phyloP scores from a whole-genome alignment of 2,113 vertebrate species.

The Pholis gunnellus region DNA sequence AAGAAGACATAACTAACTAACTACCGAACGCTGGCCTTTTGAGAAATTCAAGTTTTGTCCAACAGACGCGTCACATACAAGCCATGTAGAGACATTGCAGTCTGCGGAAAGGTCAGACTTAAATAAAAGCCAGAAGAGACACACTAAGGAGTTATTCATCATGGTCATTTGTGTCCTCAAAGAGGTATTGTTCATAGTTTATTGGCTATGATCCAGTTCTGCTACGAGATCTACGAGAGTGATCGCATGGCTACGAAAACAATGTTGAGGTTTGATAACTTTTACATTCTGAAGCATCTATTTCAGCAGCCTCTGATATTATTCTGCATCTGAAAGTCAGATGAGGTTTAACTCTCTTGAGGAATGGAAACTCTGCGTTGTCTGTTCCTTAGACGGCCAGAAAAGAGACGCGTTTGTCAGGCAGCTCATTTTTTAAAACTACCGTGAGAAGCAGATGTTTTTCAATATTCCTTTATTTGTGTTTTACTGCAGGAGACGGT shows the following conservation, averaged over 20 bases:
- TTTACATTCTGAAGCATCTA: background rate
- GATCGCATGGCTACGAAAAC: background rate
- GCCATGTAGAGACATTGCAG: background rate
- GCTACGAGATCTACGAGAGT: background rate
- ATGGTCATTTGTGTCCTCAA: background rate
- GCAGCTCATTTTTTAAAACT: constrained; percentile 29
- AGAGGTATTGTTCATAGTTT: constrained; percentile 11
- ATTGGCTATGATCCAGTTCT: constrained; percentile 16
- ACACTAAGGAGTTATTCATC: constrained; percentile 15
- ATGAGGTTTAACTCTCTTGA: constrained; percentile 22
- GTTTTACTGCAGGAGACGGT: background rate
- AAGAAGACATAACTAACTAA: too few relatives aligned
- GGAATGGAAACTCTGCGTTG: constrained; percentile 9
- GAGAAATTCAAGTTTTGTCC: background rate
- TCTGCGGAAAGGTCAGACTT: background rate
- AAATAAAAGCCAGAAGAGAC: constrained; percentile 11
- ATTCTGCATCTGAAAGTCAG: constrained; percentile 39
- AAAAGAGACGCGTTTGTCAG: constrained; percentile 24
- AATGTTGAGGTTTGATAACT: background rate
- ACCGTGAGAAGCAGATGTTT: constrained; percentile 37
- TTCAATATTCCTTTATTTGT: constrained; percentile 24
- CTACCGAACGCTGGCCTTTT: too few relatives aligned
- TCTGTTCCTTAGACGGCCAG: background rate
- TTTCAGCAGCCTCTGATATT: background rate
- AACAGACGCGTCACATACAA: background rate